Evolutionary conservation across 2,888 invertebrate genomes (phyloP), one percentile per base, ranked within the genome.

Genomic region (Trichogramma evanescens): DNA sequence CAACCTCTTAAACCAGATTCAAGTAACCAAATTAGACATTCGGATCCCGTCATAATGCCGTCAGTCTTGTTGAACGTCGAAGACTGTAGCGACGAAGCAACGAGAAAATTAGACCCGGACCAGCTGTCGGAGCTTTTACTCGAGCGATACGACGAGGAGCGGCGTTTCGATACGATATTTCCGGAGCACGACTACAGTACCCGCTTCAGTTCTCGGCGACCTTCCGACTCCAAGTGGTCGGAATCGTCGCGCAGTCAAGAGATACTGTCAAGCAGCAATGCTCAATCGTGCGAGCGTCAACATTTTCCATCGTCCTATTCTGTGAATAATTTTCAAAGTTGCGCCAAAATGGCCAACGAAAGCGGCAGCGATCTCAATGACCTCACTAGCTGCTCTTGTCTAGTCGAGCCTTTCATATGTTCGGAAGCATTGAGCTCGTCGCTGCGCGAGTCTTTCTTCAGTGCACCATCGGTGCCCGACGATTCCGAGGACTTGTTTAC

Each of bases 181-280:
- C 64, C 68, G 1, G 75, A 76, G 50, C 75, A 75, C 61, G 72
- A 74, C 42, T 13, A 2, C 13, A 72, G 72, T 0, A 74, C 72
- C 44, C 63, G 68, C 42, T 76, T 73, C 65, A 74, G 71, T 55
- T 76, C 76, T 0, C 65, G 76, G 40, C 66, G 76, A 45, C 74
- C 76, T 3, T 76, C 76, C 0, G 76, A 76, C 49, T 74, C 76
- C 0, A 70, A 70, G 8, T 76, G 76, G 76, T 77, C 75, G 7
- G 76, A 77, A 51, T 74, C 76, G 0, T 77, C 76, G 1, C 68
- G 76, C 41, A 76, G 76, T 46, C 76, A 77, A 40, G 76, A 77
- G 58, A 53, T 76, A 5, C 65, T 76, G 2, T 71, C 76, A 0
- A 73, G 64, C 50, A 66, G 72, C 0, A 65, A 66, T 3, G 72